phyloP scores from a whole-genome alignment of 2,113 vertebrate genomes.

The Chaenocephalus aceratus region DNA sequence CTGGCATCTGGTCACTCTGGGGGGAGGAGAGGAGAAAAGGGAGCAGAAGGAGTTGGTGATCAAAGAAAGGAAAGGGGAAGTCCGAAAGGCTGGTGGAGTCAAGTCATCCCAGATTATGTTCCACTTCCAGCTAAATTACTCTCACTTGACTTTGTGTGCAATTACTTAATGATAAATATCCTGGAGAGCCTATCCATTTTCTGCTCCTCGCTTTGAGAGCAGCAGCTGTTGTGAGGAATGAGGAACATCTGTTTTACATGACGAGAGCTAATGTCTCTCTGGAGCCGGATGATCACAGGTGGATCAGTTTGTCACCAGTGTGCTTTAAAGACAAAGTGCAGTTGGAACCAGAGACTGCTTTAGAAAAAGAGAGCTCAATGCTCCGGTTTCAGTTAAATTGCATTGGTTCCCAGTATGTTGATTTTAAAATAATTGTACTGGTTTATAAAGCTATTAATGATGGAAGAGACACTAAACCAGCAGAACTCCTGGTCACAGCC shows the following conservation, averaged over 20 bases:
- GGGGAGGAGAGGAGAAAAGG: background rate
- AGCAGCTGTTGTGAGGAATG: constrained; percentile 55
- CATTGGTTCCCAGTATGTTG: no score
- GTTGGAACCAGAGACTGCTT: background rate
- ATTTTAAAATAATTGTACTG: no score
- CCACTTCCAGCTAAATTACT: constrained; percentile 61
- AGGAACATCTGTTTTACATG: constrained; percentile 64
- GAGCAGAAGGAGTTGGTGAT: constrained; percentile 16
- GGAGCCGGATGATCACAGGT: constrained; percentile 21
- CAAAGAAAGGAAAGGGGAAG: background rate
- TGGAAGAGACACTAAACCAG: no score
- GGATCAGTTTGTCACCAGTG: background rate
- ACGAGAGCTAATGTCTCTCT: constrained; percentile 40
- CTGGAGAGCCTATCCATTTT: constrained; percentile 50
- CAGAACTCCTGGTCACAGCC: no score
- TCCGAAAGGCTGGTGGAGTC: background rate
- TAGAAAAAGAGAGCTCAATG: no score
- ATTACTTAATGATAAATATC: constrained; percentile 65
- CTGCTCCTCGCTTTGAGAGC: constrained; percentile 36
- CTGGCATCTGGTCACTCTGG: constrained; percentile 70
- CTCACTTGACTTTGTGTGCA: constrained; percentile 37
- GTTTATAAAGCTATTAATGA: no score
- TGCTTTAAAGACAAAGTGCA: background rate
- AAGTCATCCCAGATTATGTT: constrained; percentile 63
- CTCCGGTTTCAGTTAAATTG: no score